Conservation (phyloP, 2,888 invertebrate species). For the Eucriotettix oculatus region DNA sequence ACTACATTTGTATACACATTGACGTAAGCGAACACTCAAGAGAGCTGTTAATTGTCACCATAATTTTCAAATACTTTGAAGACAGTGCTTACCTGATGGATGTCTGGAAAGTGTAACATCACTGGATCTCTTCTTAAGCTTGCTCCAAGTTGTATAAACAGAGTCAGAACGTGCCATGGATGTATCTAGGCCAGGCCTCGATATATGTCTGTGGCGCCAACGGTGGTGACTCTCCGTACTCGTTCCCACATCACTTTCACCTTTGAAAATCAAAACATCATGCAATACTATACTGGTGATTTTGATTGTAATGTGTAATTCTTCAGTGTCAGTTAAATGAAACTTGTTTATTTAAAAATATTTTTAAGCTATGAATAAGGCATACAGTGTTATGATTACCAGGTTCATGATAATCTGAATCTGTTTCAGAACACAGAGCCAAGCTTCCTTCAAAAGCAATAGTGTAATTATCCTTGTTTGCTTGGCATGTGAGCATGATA, state of each 20-base stretch:
- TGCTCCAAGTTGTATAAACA: conserved; percentile 79
- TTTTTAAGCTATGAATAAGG: no score
- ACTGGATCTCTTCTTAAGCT: conserved; percentile 55
- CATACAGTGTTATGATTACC: conserved; percentile 16
- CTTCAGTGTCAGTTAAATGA: no score
- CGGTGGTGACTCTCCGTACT: conserved; percentile 16
- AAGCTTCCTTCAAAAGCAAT: conserved; percentile 85
- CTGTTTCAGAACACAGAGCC: conserved; percentile 65
- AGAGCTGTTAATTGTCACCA: no score
- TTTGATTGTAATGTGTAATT: no score
- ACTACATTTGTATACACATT: no score
- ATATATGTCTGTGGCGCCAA: conserved; percentile 7
- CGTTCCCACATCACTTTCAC: conserved; percentile 13
- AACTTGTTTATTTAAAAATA: no score
- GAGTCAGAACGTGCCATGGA: conserved; percentile 81
- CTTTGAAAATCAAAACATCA: background rate
- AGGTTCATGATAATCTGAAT: conserved; percentile 49
- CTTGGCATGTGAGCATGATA: conserved; percentile 74
- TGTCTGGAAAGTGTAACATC: conserved; percentile 42
- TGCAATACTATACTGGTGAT: no score
- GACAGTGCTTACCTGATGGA: background rate
- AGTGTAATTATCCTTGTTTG: conserved; percentile 85
- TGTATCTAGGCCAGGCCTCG: conserved; percentile 20
- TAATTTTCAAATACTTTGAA: no score
- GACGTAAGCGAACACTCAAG: no score